A percentile compares a stretch with the other conserved stretches of the same genome.
phyloP scores from a whole-genome alignment of 2,797 vertebrate genomes.

The Oreochromis mossambicus region DNA sequence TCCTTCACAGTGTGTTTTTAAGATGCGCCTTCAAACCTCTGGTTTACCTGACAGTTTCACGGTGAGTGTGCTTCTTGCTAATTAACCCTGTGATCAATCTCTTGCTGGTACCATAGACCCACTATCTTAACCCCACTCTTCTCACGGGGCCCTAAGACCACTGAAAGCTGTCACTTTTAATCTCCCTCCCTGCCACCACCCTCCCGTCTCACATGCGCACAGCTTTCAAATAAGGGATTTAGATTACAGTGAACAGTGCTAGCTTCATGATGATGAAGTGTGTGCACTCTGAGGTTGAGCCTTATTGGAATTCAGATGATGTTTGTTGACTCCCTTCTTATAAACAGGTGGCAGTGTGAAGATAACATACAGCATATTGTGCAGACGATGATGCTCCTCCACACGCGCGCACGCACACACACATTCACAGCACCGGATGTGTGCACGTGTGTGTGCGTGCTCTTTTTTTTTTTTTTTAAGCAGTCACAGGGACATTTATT shows the following conservation, averaged over 20 bases:
- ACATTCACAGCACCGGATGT: not conserved
- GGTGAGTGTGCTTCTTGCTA: constrained; percentile 20
- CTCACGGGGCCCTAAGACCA: constrained; percentile 23
- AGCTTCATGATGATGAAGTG: constrained; percentile 53
- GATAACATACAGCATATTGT: constrained; percentile 62
- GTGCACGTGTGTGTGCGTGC: not conserved
- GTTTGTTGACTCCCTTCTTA: constrained; percentile 70
- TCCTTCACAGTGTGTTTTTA: not conserved
- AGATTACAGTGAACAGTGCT: constrained; percentile 64
- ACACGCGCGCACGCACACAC: not conserved
- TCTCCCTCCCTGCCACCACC: constrained; percentile 31
- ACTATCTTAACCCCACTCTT: constrained; percentile 51
- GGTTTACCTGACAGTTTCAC: constrained; percentile 27
- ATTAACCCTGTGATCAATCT: constrained; percentile 53
- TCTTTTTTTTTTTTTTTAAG: constrained; percentile 26
- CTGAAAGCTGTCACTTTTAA: constrained; percentile 59
- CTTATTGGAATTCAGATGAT: constrained; percentile 72
- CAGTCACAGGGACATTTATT: constrained; percentile 61
- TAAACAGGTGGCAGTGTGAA: constrained; percentile 74
- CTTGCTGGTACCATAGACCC: constrained; percentile 14
- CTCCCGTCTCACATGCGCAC: constrained; percentile 7
- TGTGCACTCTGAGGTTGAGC: constrained; percentile 54
- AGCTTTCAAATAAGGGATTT: constrained; percentile 67
- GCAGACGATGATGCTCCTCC: constrained; percentile 18
- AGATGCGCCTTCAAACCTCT: not conserved